phyloP scores from a whole-genome alignment of 2,888 invertebrate species.

The Tinea pellionella region DNA sequence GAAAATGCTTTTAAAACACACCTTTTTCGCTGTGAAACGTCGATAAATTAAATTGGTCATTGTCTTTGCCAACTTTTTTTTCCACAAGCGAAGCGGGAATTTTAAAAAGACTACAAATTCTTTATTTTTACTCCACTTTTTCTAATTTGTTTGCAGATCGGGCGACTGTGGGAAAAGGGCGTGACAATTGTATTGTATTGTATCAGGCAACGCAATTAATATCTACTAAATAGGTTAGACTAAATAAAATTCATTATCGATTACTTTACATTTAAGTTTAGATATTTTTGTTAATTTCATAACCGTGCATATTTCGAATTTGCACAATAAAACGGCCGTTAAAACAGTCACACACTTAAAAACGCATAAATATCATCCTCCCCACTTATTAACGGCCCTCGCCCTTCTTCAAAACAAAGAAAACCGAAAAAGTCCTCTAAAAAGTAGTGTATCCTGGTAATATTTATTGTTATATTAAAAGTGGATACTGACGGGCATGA shows the following conservation, averaged over 20 bases:
- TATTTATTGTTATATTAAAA: constrained; percentile 68
- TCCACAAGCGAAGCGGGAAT: not conserved
- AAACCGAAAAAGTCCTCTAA: constrained; percentile 38
- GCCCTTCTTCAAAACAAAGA: constrained; percentile 56
- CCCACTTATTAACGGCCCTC: constrained; percentile 61
- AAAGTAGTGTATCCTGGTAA: constrained; percentile 57
- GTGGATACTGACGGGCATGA: constrained; percentile 41
- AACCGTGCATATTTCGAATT: constrained; percentile 2
- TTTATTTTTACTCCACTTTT: not conserved
- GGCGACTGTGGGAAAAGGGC: no score
- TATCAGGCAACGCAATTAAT: no score
- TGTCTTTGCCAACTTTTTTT: constrained; percentile 17
- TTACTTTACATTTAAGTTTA: no score
- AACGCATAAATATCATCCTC: constrained; percentile 61
- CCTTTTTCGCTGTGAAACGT: constrained; percentile 16
- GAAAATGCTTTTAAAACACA: constrained; percentile 15
- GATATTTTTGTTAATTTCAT: no score
- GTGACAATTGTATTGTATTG: no score
- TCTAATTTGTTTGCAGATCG: not conserved
- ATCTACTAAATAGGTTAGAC: no score
- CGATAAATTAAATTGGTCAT: constrained; percentile 20
- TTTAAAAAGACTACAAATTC: not conserved
- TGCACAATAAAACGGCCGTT: constrained; percentile 50
- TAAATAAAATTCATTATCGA: no score
- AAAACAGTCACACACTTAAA: constrained; percentile 63